Evolutionary conservation across 2,888 invertebrate genomes (phyloP).

Genomic region (Stomorhina lunata): DNA sequence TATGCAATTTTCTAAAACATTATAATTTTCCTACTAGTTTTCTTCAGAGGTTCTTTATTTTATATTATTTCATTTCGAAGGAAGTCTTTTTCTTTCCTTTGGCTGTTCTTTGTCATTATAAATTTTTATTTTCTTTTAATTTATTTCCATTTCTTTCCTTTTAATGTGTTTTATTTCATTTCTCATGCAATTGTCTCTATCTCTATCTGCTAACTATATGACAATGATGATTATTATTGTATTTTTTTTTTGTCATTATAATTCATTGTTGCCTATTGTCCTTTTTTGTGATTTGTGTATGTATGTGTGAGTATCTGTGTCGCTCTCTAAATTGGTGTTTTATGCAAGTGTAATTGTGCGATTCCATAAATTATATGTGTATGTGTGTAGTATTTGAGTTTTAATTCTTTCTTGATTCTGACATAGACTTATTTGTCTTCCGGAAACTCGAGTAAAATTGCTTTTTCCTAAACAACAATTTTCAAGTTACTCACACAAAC

Average conservation of each 20-base stretch:
- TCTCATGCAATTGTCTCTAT: neutral
- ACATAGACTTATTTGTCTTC: conserved; percentile 77
- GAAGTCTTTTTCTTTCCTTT: conserved; percentile 7
- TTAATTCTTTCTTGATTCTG: conserved; percentile 76
- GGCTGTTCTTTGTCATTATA: conserved; percentile 2
- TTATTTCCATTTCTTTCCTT: conserved; percentile 14
- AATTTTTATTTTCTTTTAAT: conserved; percentile 2
- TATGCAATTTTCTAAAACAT: neutral
- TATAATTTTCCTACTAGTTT: neutral
- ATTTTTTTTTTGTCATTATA: conserved; percentile 65
- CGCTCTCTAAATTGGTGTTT: too few relatives aligned
- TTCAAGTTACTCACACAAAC: conserved; percentile 1
- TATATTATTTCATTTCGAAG: neutral
- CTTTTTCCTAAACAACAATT: conserved; percentile 69
- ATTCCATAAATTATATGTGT: neutral
- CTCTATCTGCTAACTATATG: conserved; percentile 9
- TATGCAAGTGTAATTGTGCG: neutral
- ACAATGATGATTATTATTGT: conserved; percentile 53
- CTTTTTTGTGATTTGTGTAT: conserved; percentile 58
- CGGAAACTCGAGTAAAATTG: conserved; percentile 77
- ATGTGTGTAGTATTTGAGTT: conserved; percentile 12
- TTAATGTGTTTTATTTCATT: conserved; percentile 32
- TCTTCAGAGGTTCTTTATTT: neutral
- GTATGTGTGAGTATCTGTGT: neutral
- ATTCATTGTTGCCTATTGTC: conserved; percentile 71